Percentiles rank a stretch among this genome's conserved stretches.
Conservation (phyloP, 2,888 invertebrate genomes). For the Hedya salicella region DNA sequence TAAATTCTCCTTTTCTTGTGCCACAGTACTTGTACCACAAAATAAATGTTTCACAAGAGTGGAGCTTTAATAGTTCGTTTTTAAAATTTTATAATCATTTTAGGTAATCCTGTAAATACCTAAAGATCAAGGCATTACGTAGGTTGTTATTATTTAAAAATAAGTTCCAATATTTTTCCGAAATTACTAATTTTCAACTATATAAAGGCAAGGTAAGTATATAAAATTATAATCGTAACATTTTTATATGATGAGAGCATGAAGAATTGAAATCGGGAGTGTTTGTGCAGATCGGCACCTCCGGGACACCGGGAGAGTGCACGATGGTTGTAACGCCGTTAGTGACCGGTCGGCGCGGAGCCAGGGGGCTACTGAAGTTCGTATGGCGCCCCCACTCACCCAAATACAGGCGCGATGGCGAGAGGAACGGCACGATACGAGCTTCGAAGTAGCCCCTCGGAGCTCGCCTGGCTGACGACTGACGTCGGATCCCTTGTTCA, state of each 20-base stretch:
- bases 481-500: constrained; percentile 25
- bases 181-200: constrained; percentile 58
- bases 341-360: not conserved
- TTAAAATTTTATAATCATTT: constrained; percentile 56
- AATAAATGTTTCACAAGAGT: constrained; percentile 69
- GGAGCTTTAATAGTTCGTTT: constrained; percentile 65
- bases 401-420: no score
- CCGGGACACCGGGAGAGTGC: constrained; percentile 38
- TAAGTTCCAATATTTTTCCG: constrained; percentile 62
- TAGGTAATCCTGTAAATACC: constrained; percentile 75
- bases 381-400: no score
- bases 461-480: not conserved
- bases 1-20: constrained; percentile 68
- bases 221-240: constrained; percentile 50
- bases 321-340: not conserved
- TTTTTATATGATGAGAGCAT: constrained; percentile 60
- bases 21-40: constrained; percentile 66
- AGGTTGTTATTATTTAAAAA: constrained; percentile 60
- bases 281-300: constrained; percentile 51
- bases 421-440: no score
- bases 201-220: constrained; percentile 57
- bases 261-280: constrained; percentile 50
- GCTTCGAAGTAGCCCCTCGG: no score
- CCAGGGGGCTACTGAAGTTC: no score
- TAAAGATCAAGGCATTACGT: constrained; percentile 68